Conservation (phyloP, 2,888 invertebrate genomes). For the Strigamia crassipes region DNA sequence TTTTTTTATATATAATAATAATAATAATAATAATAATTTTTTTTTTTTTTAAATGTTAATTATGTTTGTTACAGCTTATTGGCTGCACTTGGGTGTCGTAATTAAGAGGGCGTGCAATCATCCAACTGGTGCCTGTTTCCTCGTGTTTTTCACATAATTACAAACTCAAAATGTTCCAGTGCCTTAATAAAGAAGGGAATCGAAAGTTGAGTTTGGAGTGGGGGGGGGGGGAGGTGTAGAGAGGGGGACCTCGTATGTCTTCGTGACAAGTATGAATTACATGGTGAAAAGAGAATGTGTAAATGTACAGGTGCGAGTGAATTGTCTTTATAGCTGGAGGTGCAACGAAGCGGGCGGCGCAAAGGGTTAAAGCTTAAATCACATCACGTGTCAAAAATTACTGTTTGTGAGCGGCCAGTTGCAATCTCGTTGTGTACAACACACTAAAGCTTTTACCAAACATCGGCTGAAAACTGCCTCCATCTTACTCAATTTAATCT, state of each 20-base stretch:
- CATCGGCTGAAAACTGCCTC: not conserved
- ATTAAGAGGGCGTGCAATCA: conserved; percentile 5
- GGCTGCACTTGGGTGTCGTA: conserved; percentile 16
- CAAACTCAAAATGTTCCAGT: not conserved
- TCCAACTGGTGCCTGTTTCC: conserved; percentile 25
- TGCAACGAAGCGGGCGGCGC: not conserved
- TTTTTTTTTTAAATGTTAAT: not conserved
- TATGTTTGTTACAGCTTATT: conserved; percentile 4
- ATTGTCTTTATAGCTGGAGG: not conserved
- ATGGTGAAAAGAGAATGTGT: not conserved
- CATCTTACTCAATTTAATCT: conserved; percentile 28
- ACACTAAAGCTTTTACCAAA: conserved; percentile 12
- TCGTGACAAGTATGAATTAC: conserved; percentile 13
- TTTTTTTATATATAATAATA: too few relatives aligned
- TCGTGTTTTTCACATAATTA: conserved; percentile 29
- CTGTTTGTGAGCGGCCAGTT: not conserved
- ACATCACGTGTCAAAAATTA: conserved; percentile 32
- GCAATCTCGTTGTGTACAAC: not conserved
- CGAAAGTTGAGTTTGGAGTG: not conserved
- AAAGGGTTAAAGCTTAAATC: not conserved
- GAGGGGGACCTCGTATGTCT: not conserved
- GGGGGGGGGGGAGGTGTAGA: not conserved
- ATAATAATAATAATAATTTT: too few relatives aligned
- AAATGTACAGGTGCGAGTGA: not conserved
- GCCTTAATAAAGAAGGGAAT: not conserved